Evolutionary conservation across 2,113 vertebrate species (phyloP).

Genomic region (Oxyura jamaicensis): DNA sequence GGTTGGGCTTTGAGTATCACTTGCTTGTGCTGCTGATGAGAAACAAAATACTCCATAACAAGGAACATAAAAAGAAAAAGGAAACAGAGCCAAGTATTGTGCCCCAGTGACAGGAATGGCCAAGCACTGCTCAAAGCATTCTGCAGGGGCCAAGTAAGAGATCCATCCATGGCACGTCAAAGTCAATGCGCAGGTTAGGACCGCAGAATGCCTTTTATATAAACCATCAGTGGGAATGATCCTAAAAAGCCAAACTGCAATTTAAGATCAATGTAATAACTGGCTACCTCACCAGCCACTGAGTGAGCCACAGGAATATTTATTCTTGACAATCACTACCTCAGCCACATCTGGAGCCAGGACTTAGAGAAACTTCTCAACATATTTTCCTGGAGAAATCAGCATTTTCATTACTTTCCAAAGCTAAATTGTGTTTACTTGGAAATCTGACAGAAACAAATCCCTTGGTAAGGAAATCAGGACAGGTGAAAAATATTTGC

Average conservation of each 20-base stretch:
- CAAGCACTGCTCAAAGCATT: constrained; percentile 45
- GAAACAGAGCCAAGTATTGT: constrained; percentile 58
- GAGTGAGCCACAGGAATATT: constrained; percentile 54
- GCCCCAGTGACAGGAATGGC: neutral
- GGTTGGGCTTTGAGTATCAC: neutral
- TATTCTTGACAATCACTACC: constrained; percentile 28
- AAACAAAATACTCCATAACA: constrained; percentile 66
- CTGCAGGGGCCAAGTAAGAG: neutral
- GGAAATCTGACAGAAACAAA: neutral
- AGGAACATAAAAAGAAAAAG: constrained; percentile 56
- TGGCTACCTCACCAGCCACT: constrained; percentile 4
- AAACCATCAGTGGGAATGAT: constrained; percentile 37
- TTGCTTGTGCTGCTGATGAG: constrained; percentile 20
- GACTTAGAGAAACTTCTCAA: neutral
- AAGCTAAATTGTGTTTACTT: neutral
- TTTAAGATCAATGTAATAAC: constrained; percentile 41
- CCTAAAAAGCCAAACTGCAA: constrained; percentile 66
- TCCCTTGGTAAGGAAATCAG: neutral
- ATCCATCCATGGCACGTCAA: constrained; percentile 24
- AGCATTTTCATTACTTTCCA: neutral
- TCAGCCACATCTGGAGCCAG: neutral
- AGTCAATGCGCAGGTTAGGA: constrained; percentile 20
- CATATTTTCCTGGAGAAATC: neutral
- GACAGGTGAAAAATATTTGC: neutral
- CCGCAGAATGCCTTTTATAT: constrained; percentile 48